phyloP scores from a whole-genome alignment of 2,888 invertebrate species.

The Alcis repandata region DNA sequence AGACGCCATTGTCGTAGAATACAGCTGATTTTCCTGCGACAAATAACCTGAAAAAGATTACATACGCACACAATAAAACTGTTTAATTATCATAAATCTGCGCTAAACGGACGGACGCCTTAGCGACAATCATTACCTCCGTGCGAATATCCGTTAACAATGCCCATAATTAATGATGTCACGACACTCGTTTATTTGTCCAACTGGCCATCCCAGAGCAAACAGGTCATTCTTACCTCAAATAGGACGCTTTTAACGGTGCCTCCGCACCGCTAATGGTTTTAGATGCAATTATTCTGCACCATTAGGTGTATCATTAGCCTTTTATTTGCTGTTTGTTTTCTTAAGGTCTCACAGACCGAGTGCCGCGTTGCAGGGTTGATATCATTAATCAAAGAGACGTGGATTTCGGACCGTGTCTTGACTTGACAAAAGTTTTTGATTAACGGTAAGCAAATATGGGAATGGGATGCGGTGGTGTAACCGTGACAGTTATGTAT shows the following conservation, averaged over 20 bases:
- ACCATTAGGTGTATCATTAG: conserved; percentile 81
- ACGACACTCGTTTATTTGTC: conserved; percentile 72
- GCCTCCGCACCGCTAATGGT: conserved; percentile 67
- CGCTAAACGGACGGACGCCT: conserved; percentile 43
- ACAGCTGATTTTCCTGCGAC: not conserved
- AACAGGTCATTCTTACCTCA: conserved; percentile 75
- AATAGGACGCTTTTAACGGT: conserved; percentile 59
- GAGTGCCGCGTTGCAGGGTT: conserved; percentile 65
- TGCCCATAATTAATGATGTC: conserved; percentile 78
- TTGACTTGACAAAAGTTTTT: conserved; percentile 76
- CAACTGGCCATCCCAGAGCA: conserved; percentile 70
- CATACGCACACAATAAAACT: not conserved
- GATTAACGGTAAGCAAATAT: conserved; percentile 79
- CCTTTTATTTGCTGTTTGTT: conserved; percentile 75
- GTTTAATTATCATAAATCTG: conserved; percentile 37
- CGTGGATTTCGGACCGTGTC: conserved; percentile 59
- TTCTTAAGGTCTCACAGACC: conserved; percentile 71
- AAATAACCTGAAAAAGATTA: not conserved
- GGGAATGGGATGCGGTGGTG: conserved; percentile 61
- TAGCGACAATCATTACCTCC: conserved; percentile 43
- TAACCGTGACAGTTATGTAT: conserved; percentile 34
- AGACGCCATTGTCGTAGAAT: too few relatives aligned
- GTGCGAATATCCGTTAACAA: conserved; percentile 63
- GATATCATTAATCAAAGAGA: conserved; percentile 76
- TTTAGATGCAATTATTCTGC: conserved; percentile 74